These are phyloP conservation scores for Odontocerum albicorne DNA, from an alignment of 2,888 invertebrate species.

Conservation along the genomic window DNA sequence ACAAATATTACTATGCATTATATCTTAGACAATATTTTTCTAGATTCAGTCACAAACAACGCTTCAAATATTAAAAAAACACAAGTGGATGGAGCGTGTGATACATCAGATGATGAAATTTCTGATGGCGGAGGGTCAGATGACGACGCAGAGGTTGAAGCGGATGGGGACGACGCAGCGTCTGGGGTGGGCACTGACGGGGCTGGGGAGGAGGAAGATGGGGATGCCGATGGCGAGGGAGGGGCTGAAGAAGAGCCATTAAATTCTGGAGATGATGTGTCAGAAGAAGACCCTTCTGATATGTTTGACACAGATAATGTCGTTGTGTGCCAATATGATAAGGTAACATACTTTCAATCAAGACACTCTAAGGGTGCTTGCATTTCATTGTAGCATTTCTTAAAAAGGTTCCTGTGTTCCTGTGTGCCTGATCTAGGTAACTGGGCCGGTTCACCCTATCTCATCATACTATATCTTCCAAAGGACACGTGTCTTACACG, in stretches of 20 bases:
- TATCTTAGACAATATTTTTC: no score
- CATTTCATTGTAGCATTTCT: no score
- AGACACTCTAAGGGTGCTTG: no score
- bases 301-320: conserved; percentile 99
- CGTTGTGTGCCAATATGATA: conserved; percentile 99
- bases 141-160: conserved; percentile 74
- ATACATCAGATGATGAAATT: conserved; percentile 75
- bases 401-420: no score
- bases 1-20: no score
- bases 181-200: conserved; percentile 69
- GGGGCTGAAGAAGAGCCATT: conserved; percentile 81
- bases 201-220: conserved; percentile 62
- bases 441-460: no score
- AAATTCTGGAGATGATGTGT: conserved; percentile 96
- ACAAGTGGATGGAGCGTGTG: conserved; percentile 64
- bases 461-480: no score
- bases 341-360: no score
- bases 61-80: conserved; percentile 22
- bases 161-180: conserved; percentile 62
- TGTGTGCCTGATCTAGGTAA: no score
- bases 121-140: conserved; percentile 77
- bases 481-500: no score
- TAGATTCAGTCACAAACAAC: conserved; percentile 4
- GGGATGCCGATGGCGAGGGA: conserved; percentile 66
- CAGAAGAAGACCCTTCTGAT: conserved; percentile 92